Base-by-base conservation (phyloP, 30 jellyfish, hydroid and myxozoan genomes). In the Rhopilema esculentum region DNA sequence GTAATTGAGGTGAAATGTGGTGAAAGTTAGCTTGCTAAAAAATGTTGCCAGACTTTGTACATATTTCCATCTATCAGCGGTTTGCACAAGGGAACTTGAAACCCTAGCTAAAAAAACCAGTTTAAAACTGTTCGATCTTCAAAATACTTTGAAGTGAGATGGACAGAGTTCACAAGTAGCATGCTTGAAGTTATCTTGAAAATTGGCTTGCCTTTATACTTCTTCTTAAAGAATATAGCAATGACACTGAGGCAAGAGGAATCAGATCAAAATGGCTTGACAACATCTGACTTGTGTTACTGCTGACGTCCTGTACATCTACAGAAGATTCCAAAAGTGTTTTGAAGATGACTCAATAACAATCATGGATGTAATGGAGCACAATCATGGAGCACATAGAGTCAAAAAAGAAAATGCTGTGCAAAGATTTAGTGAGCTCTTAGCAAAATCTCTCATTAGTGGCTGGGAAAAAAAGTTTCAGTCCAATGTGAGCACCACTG, bases 261-360 rank as follows among this genome's bases (percentile, higher is more conserved):
- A 20, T 20, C 25, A 12, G 15, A 9, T 9, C 16, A 15, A 72
- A 21, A 23, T 72, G 83, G 83, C 33, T 72, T 27, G 20, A 66
- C 23, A 72, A 72, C 24, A 72, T 28, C 28, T 23, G 28, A 72
- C 70, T 16, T 72, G 83, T 30, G 83, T 72, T 12, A 16, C 72
- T 25, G 23, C 83, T 21, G 83, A 23, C 28, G 72, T 72, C 16
- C 83, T 72, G 15, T 12, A 21, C 72, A 72, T 25, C 23, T 23
- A 28, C 70, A 72, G 70, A 72, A 25, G 70, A 30, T 72, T 72
- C 28, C 73, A 72, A 30, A 72, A 72, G 23, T 72, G 70, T 30
- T 72, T 72, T 72, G 83, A 72, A 72, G 83, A 72, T 72, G 70
- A 72, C 23, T 21, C 83, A 27, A 28, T 72, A 71, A 72, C 83